phyloP scores from a whole-genome alignment of 1,140 invertebrate species.

The Zaprionus davidi region DNA sequence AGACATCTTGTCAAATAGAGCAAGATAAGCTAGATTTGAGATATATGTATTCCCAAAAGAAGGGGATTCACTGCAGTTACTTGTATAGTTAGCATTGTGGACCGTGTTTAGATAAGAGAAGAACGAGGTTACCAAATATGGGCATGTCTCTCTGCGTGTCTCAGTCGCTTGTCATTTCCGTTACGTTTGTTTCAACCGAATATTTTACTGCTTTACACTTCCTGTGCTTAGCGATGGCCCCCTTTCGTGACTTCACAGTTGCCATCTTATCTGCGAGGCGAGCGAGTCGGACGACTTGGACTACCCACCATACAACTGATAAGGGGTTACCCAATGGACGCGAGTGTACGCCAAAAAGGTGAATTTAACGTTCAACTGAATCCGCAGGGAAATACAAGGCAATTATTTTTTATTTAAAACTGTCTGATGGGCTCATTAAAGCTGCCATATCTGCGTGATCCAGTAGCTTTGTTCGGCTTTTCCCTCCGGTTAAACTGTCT shows the following conservation, averaged over 20 bases:
- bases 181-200: slow-evolving; percentile 44
- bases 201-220: slow-evolving; percentile 57
- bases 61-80: not conserved
- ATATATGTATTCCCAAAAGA: not conserved
- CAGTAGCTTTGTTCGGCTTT: slow-evolving; percentile 35
- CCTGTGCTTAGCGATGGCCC: slow-evolving; percentile 57
- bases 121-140: slow-evolving; percentile 35
- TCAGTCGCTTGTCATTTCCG: slow-evolving; percentile 65
- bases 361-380: slow-evolving; percentile 24
- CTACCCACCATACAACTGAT: slow-evolving; percentile 6
- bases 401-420: slow-evolving; percentile 46
- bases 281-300: not conserved
- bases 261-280: slow-evolving; percentile 41
- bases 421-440: slow-evolving; percentile 68
- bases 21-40: not conserved
- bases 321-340: slow-evolving; percentile 10
- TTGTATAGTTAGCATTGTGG: not conserved
- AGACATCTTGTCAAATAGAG: not conserved
- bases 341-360: not conserved
- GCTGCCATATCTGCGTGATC: slow-evolving; percentile 11
- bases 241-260: slow-evolving; percentile 58
- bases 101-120: slow-evolving; percentile 9
- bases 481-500: slow-evolving; percentile 25
- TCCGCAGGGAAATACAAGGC: not conserved
- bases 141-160: slow-evolving; percentile 52